Percentiles rank a stretch among this genome's conserved stretches.
Conservation (phyloP, 2,113 vertebrate genomes). For the Panthera tigris region DNA sequence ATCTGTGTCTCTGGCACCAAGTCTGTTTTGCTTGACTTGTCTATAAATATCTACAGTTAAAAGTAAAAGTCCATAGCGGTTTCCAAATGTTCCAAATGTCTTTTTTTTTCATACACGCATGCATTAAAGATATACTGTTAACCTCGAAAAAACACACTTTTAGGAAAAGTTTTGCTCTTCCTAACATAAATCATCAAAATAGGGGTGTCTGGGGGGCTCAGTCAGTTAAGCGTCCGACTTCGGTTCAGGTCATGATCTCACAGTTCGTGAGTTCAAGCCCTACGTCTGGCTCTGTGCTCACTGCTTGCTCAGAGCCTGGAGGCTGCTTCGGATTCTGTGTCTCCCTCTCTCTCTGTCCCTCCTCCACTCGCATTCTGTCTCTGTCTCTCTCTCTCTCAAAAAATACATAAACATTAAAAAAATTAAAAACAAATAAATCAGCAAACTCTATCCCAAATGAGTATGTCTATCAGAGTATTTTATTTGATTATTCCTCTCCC, state of each 20-base stretch:
- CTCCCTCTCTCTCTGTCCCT: too few relatives aligned
- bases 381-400: too few relatives aligned
- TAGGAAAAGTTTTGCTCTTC: neutral
- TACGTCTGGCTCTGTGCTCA: too few relatives aligned
- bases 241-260: too few relatives aligned
- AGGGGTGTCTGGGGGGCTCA: too few relatives aligned
- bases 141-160: neutral
- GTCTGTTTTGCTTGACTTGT: slow-evolving; percentile 51
- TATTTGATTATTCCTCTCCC: neutral
- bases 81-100: slow-evolving; percentile 16
- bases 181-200: neutral
- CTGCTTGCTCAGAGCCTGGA: too few relatives aligned
- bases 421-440: neutral
- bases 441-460: neutral
- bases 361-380: too few relatives aligned
- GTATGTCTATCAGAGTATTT: neutral
- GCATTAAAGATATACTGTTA: neutral
- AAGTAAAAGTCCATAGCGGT: neutral
- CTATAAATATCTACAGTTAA: slow-evolving; percentile 64
- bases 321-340: too few relatives aligned
- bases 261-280: too few relatives aligned
- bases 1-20: slow-evolving; percentile 40
- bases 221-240: too few relatives aligned
- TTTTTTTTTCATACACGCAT: neutral
- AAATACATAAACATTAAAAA: too few relatives aligned